Evolutionary conservation across 2,888 invertebrate species (phyloP), one percentile per base, ranked within the genome.

Genomic region (Leucophenga maculata): DNA sequence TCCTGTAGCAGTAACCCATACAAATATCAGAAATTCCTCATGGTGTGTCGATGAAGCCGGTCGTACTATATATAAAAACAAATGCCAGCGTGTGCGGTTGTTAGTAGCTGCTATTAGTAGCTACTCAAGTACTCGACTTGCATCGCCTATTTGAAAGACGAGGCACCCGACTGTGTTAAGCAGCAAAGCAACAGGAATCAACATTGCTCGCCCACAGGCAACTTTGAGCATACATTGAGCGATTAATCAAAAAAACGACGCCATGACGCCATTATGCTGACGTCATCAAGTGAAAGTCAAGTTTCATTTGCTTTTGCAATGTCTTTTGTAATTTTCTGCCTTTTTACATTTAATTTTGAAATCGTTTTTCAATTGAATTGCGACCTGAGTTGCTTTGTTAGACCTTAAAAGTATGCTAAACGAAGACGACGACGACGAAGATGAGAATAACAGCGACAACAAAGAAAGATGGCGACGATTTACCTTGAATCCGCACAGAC

Each of bases 401-500:
- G 50, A 8, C 39, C 39, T 50, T 13, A 18, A 50, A 50, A 50
- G 50, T 50, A 50, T 50, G 50, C 50, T 13, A 50, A 13, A 16
- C 50, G 16, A 11, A 1, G 11, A 8, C 39, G 11, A 39, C 8
- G 39, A 39, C 8, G 39, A 39, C 4, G 39, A 39, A 3, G 39
- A 39, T 26, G 26, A 26, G 26, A 4, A 2, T 26, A 26, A 26
- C 26, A 26, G 4, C 20, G 20, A 20, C 54, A 20, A 20, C 3
- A 52, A 16, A n/a, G 9, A 9, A 62, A 32, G 62, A 13, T 32
- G 16, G 16, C 13, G 22, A 64, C 18, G 62, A 48, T 46, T 46
- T 46, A 46, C 46, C 62, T 62, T 62, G 46, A 22, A 62, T 16
- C 9, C 46, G 22, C 62, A 14, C 14, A 14, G 46, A 46, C 62